Base-by-base conservation (phyloP, 2,888 invertebrate species). In the Hipparchia sbordonii region DNA sequence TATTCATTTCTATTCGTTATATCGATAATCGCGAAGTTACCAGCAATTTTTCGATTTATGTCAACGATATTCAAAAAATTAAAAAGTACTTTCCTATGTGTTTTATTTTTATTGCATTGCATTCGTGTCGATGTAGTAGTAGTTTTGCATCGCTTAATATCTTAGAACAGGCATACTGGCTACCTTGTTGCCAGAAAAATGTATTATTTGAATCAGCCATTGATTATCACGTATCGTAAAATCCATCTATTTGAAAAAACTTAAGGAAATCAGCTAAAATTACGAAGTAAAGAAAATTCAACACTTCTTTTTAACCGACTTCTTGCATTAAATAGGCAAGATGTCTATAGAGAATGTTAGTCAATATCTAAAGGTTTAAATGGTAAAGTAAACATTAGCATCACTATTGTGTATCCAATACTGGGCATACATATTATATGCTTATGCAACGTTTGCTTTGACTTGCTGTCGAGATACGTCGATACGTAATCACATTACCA, bases 391-490 rank as follows among this genome's bases (percentile, higher is more conserved):
- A 45, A 67, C 54, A 67, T 67, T 56, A 9, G 52, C 71, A 60
- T 63, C 62, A 56, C 72, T 72, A 59, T 56, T 67, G 48, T 71
- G 68, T 63, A 48, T 3, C 45, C 46, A 67, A 10, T 23, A 45
- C 67, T 67, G 57, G 67, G 46, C 45, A 57, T 52, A 52, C 65
- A 51, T 51, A 33, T 70, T 51, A 61, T 73, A 71, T 39, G 12
- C 60, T 59, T 72, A 54, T 39, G 23, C 69, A 72, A 72, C 60
- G 10, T 74, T 57, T 70, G 66, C 45, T 70, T 72, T 65, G 61
- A 13, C 54, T 46, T 39, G 70, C 63, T 62, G 45, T 52, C 51
- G 72, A 70, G 72, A 72, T 72, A 54, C 71, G 59, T 33, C 39
- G 39, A n/a, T 57, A 59, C 56, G 65, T 54, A 69, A 61, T 66